Percentiles rank a stretch among this genome's conserved stretches.
Conservation (phyloP, 2,888 invertebrate genomes). For the Calliscelio sp. region DNA sequence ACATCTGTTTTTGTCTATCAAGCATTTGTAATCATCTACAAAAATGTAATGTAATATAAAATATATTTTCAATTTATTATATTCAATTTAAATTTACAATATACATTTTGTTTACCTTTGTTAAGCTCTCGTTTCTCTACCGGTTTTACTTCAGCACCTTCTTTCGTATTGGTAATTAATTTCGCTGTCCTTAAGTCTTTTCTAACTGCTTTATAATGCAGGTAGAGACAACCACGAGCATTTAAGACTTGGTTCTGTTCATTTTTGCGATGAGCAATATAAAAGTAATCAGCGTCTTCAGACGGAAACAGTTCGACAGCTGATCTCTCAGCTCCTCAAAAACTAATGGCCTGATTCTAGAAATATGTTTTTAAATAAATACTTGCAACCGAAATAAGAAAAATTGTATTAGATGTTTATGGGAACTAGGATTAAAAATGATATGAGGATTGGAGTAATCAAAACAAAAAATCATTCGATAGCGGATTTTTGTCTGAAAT, state of each 20-base stretch:
- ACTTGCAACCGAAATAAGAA: not conserved
- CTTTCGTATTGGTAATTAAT: not conserved
- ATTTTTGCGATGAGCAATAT: not conserved
- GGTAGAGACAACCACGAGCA: conserved; percentile 19
- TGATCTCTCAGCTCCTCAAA: conserved; percentile 7
- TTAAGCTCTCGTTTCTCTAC: not conserved
- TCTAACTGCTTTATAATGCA: conserved; percentile 8
- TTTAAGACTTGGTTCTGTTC: not conserved
- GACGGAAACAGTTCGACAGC: conserved; percentile 9
- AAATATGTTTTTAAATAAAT: conserved; percentile 4
- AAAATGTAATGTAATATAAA: conserved; percentile 8
- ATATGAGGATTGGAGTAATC: not conserved
- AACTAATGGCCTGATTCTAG: conserved; percentile 11
- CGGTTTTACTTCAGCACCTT: not conserved
- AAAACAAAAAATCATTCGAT: no score
- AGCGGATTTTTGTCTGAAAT: no score
- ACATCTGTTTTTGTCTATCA: conserved; percentile 8
- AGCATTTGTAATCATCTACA: conserved; percentile 23
- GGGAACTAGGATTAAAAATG: not conserved
- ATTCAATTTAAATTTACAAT: not conserved
- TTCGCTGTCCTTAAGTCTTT: conserved; percentile 9
- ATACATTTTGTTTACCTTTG: not conserved
- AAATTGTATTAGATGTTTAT: not conserved
- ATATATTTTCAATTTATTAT: not conserved
- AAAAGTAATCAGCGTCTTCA: conserved; percentile 13